A percentile compares a stretch with the other conserved stretches of the same genome.
Conservation (phyloP, 2,888 invertebrate species). For the Himalopsyche anomala region DNA sequence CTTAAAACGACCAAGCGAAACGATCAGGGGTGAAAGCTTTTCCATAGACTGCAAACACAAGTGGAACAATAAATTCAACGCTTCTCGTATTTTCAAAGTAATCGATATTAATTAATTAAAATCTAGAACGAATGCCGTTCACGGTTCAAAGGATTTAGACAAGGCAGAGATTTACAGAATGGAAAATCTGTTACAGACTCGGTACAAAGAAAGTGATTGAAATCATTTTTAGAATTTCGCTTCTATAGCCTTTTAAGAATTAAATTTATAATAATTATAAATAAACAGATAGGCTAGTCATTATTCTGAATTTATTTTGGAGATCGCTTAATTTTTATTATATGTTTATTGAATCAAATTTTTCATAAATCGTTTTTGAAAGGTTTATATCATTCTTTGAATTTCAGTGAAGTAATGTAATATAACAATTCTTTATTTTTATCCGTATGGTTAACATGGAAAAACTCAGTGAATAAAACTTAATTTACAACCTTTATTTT, state of each 20-base stretch:
- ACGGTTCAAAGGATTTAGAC: conserved; percentile 57
- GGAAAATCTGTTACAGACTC: conserved; percentile 59
- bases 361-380: too few relatives aligned
- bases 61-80: conserved; percentile 58
- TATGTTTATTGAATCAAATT: neutral
- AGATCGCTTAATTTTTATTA: neutral
- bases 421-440: too few relatives aligned
- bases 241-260: conserved; percentile 1
- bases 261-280: neutral
- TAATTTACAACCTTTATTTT: too few relatives aligned
- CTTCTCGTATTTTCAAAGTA: conserved; percentile 60
- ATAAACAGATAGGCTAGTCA: neutral
- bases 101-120: conserved; percentile 63
- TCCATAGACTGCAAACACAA: conserved; percentile 48
- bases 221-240: conserved; percentile 40
- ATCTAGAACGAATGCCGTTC: conserved; percentile 59
- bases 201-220: conserved; percentile 50
- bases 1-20: conserved; percentile 23
- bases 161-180: conserved; percentile 56
- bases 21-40: conserved; percentile 47
- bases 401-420: too few relatives aligned
- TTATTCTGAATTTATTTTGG: neutral
- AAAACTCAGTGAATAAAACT: too few relatives aligned
- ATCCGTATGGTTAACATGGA: too few relatives aligned
- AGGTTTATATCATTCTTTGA: too few relatives aligned